A percentile compares a stretch with the other conserved stretches of the same genome.
Conservation (phyloP, 2,113 vertebrate species). For the Daphoenositta chrysoptera region DNA sequence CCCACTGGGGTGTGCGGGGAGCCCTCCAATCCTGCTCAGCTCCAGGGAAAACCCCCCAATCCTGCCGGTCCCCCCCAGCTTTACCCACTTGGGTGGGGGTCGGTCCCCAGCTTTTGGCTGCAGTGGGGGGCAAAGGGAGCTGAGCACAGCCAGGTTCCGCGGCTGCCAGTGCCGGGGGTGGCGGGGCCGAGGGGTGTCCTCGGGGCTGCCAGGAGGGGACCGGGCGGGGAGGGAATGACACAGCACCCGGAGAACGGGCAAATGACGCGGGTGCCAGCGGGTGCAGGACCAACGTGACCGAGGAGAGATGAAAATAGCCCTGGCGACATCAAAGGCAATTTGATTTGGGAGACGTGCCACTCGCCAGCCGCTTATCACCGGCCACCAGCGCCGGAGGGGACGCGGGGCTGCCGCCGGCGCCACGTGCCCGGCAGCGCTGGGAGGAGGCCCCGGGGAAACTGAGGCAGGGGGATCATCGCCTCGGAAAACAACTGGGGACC, state of each 20-base stretch:
- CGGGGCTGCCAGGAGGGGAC: not conserved
- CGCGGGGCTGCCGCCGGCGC: not conserved
- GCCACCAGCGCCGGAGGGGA: not conserved
- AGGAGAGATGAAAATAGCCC: slow-evolving; percentile 38
- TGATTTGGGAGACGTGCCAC: not conserved
- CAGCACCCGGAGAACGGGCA: not conserved
- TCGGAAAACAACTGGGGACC: not conserved
- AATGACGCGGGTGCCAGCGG: not conserved
- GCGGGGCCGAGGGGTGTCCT: not conserved
- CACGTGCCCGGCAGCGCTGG: not conserved
- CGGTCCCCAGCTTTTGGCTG: not conserved
- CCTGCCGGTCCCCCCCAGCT: not conserved
- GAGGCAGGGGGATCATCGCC: not conserved
- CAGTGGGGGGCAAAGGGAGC: accelerated
- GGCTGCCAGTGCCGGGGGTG: accelerated
- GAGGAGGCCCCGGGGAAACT: not conserved
- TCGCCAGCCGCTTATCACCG: not conserved
- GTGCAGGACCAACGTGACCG: not conserved
- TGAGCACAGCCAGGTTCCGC: not conserved
- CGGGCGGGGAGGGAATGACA: not conserved
- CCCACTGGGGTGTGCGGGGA: not conserved
- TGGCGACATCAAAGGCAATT: not conserved
- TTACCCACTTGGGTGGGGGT: not conserved
- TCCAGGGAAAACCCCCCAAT: accelerated
- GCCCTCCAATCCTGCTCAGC: not conserved